A percentile compares a stretch with the other conserved stretches of the same genome.
phyloP scores from a whole-genome alignment of 2,797 vertebrate genomes.

The Centroberyx gerrardi region DNA sequence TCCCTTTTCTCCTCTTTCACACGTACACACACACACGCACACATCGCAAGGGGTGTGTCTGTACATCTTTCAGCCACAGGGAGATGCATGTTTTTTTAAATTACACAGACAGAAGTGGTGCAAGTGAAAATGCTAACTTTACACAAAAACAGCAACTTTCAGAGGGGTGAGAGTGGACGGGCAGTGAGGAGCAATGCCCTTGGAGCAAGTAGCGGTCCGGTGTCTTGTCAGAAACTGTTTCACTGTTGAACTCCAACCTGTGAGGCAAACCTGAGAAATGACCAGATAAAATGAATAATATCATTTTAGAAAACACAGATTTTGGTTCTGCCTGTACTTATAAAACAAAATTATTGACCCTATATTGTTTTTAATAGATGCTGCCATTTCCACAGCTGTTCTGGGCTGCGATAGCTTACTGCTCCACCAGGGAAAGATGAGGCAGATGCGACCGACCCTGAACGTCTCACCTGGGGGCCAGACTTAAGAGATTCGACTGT shows the following conservation, averaged over 20 bases:
- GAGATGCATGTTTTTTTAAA: conserved; percentile 26
- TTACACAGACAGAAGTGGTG: conserved; percentile 32
- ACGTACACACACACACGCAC: conserved; percentile 8
- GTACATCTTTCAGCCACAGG: conserved; percentile 22
- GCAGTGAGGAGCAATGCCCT: conserved; percentile 35
- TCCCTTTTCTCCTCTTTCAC: neutral
- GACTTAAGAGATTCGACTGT: conserved; percentile 2
- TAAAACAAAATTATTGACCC: too few species aligned
- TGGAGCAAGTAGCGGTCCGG: neutral
- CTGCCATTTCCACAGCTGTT: neutral
- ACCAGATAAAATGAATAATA: neutral
- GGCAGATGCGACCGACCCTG: conserved; percentile 15
- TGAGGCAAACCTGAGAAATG: neutral
- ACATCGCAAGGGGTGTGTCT: conserved; percentile 17
- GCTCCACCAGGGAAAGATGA: neutral
- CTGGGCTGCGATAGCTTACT: neutral
- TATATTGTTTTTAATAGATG: neutral
- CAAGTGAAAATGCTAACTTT: conserved; percentile 32
- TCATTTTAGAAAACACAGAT: neutral
- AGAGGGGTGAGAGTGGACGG: conserved; percentile 42
- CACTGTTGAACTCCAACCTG: neutral
- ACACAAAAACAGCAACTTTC: conserved; percentile 34
- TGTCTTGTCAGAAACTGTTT: conserved; percentile 45
- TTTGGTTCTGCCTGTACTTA: neutral
- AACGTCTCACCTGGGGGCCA: conserved; percentile 13